These are phyloP conservation scores for Vespertilio murinus DNA, from an alignment of 2,797 vertebrate genomes.

Conservation along the genomic window DNA sequence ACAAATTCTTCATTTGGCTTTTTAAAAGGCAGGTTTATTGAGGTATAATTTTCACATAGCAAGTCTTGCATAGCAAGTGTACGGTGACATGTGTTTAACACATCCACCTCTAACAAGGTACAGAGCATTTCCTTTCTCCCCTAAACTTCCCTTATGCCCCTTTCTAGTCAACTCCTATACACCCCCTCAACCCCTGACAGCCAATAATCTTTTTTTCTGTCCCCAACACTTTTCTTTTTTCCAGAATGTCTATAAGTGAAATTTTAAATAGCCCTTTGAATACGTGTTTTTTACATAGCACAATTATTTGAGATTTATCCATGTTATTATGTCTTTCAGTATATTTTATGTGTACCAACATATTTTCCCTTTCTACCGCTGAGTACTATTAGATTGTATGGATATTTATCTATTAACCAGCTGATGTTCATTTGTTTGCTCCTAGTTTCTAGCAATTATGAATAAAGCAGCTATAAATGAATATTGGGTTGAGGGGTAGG, in stretches of 20 bases:
- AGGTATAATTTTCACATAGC: not conserved
- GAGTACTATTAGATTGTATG: not conserved
- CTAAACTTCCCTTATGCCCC: not conserved
- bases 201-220: not conserved
- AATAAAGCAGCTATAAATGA: not conserved
- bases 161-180: not conserved
- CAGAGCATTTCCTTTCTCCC: not conserved
- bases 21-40: not conserved
- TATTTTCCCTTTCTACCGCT: not conserved
- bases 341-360: not conserved
- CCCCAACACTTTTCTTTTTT: not conserved
- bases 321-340: not conserved
- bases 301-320: not conserved
- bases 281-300: not conserved
- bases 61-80: not conserved
- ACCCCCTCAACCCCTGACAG: not conserved
- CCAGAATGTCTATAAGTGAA: not conserved
- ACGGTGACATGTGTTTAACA: not conserved
- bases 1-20: not conserved
- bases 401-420: not conserved
- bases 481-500: not conserved
- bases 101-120: not conserved
- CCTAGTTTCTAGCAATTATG: not conserved
- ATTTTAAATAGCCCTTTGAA: not conserved
- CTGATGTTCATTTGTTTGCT: not conserved